These are phyloP conservation scores for Xestia xanthographa DNA, from an alignment of 2,888 invertebrate species.

Conservation along the genomic window DNA sequence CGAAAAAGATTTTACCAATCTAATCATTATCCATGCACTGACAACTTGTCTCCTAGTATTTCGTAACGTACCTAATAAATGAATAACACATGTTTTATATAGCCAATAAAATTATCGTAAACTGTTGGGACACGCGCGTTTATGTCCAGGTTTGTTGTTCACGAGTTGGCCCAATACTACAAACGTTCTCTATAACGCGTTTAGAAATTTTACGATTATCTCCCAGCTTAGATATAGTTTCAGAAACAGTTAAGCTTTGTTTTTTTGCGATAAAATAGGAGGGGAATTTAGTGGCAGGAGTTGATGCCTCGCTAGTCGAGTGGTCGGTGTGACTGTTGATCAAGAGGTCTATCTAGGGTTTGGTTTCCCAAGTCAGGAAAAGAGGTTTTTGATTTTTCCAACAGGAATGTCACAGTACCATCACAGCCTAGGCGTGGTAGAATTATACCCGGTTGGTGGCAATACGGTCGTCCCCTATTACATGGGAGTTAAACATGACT, in stretches of 20 bases:
- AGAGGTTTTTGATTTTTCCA: background rate
- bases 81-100: slow-evolving; percentile 67
- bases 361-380: background rate
- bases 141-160: slow-evolving; percentile 59
- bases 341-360: background rate
- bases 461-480: background rate
- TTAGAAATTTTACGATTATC: slow-evolving; percentile 53
- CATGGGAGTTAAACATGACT: background rate
- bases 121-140: slow-evolving; percentile 59
- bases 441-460: too few relatives aligned
- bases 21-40: background rate
- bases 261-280: slow-evolving; percentile 22
- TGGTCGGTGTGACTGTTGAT: background rate
- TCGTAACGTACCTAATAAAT: slow-evolving; percentile 58
- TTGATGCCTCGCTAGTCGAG: background rate
- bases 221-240: slow-evolving; percentile 20
- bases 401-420: background rate
- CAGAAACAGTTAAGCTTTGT: slow-evolving; percentile 18
- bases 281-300: slow-evolving; percentile 18
- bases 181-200: slow-evolving; percentile 42
- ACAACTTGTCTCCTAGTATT: slow-evolving; percentile 39
- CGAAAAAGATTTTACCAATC: background rate
- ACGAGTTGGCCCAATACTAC: slow-evolving; percentile 59
- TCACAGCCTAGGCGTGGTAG: background rate
- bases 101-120: slow-evolving; percentile 72